phyloP scores from a whole-genome alignment of 1,140 invertebrate genomes.

The Steinernema feltiae region DNA sequence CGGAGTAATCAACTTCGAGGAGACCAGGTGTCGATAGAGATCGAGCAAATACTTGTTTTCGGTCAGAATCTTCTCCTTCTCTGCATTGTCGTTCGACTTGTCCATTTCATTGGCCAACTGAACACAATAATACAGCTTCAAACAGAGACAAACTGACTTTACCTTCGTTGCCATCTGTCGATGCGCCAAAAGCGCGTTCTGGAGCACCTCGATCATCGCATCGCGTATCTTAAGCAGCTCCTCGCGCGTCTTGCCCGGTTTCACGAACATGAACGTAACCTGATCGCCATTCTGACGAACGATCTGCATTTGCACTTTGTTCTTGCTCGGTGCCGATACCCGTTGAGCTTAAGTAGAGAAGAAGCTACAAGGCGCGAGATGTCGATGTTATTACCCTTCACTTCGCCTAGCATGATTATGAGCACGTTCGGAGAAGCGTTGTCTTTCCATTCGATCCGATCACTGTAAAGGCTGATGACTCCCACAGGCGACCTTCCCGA shows the following conservation, averaged over 20 bases:
- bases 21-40: conserved; percentile 64
- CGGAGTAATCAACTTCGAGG: conserved; percentile 49
- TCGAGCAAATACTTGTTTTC: conserved; percentile 76
- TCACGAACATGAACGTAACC: conserved; percentile 95
- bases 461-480: conserved; percentile 32
- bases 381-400: conserved; percentile 14
- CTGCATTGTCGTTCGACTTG: conserved; percentile 56
- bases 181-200: conserved; percentile 86
- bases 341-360: conserved; percentile 73
- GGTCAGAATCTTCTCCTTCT: conserved; percentile 77
- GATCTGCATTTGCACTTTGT: conserved; percentile 96
- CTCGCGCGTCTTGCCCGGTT: conserved; percentile 71
- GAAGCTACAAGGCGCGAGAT: conserved; percentile 6
- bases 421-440: conserved; percentile 31
- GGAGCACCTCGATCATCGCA: conserved; percentile 82
- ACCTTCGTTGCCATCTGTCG: conserved; percentile 87
- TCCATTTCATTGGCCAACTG: conserved; percentile 61
- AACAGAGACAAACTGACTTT: conserved; percentile 22
- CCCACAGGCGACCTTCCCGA: conserved; percentile 55
- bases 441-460: conserved; percentile 44
- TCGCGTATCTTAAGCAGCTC: conserved; percentile 82
- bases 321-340: conserved; percentile 93
- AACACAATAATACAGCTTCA: conserved; percentile 1
- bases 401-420: conserved; percentile 22
- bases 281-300: conserved; percentile 80